A percentile compares a stretch with the other conserved stretches of the same genome.
Conservation (phyloP, 2,888 invertebrate genomes). For the Spialia ferax region DNA sequence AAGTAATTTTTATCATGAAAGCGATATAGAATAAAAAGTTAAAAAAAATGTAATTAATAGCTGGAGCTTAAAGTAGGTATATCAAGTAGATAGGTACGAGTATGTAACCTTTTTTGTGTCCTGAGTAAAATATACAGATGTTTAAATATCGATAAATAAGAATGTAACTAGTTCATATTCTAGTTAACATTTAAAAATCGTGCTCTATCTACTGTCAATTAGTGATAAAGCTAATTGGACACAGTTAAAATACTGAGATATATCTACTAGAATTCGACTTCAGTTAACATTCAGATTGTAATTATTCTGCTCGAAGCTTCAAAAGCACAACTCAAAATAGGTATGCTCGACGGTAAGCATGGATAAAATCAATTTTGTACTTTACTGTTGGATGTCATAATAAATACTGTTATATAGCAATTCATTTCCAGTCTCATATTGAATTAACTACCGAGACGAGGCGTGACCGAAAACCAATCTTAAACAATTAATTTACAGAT, state of each 20-base stretch:
- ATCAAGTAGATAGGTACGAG: not conserved
- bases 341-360: constrained; percentile 66
- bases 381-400: constrained; percentile 82
- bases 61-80: not conserved
- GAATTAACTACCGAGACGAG: constrained; percentile 61
- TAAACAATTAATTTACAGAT: constrained; percentile 61
- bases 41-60: not conserved
- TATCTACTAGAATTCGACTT: constrained; percentile 32
- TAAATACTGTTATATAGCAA: constrained; percentile 79
- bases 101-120: not conserved
- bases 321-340: constrained; percentile 65
- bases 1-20: not conserved
- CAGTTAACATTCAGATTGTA: constrained; percentile 43
- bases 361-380: constrained; percentile 83
- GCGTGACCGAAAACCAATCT: constrained; percentile 65
- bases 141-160: constrained; percentile 9
- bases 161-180: not conserved
- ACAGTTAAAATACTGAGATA: constrained; percentile 35
- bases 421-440: constrained; percentile 67
- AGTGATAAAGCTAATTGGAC: constrained; percentile 40
- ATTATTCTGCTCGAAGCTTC: constrained; percentile 10
- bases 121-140: constrained; percentile 6
- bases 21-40: not conserved
- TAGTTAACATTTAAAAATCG: constrained; percentile 2
- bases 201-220: constrained; percentile 33